Conservation (phyloP, 2,113 vertebrate species). For the Ophthalmolycus amberensis region DNA sequence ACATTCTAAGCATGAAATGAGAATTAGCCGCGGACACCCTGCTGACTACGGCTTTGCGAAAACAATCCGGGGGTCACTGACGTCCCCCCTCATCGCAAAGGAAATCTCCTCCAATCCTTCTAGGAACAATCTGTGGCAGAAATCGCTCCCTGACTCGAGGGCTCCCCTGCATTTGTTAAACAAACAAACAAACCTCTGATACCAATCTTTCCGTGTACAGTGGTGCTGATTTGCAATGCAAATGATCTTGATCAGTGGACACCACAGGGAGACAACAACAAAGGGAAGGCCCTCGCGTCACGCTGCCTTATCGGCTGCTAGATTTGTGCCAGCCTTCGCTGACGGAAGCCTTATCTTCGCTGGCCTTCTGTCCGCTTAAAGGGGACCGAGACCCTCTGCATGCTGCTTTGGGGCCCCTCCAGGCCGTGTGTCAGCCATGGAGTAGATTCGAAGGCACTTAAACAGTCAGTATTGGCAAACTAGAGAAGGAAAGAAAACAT, state of each 20-base stretch:
- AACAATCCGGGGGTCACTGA: constrained; percentile 47
- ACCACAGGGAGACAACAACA: constrained; percentile 63
- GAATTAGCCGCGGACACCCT: constrained; percentile 11
- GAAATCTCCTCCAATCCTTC: constrained; percentile 38
- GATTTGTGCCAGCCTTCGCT: constrained; percentile 49
- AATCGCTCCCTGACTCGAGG: constrained; percentile 49
- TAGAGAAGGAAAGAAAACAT: background rate
- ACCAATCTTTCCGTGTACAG: constrained; percentile 58
- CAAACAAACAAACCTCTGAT: constrained; percentile 74
- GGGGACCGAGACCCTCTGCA: constrained; percentile 30
- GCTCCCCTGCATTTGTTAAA: constrained; percentile 73
- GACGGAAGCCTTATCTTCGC: constrained; percentile 70
- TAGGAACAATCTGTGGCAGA: constrained; percentile 53
- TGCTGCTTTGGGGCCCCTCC: constrained; percentile 9
- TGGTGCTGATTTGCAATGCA: constrained; percentile 80
- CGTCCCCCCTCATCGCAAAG: background rate
- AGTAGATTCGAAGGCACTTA: constrained; percentile 45
- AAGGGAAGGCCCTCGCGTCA: constrained; percentile 51
- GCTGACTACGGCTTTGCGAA: constrained; percentile 5
- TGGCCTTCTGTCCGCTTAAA: constrained; percentile 67
- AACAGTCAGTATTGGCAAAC: constrained; percentile 16
- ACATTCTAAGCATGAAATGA: constrained; percentile 30
- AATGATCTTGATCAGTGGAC: constrained; percentile 72
- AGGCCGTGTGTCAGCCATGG: constrained; percentile 1
- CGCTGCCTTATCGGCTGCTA: constrained; percentile 44